A percentile compares a stretch with the other conserved stretches of the same genome.
Evolutionary conservation across 64 coral and sea anemone species (phyloP).

Genomic region (Montipora sp.): DNA sequence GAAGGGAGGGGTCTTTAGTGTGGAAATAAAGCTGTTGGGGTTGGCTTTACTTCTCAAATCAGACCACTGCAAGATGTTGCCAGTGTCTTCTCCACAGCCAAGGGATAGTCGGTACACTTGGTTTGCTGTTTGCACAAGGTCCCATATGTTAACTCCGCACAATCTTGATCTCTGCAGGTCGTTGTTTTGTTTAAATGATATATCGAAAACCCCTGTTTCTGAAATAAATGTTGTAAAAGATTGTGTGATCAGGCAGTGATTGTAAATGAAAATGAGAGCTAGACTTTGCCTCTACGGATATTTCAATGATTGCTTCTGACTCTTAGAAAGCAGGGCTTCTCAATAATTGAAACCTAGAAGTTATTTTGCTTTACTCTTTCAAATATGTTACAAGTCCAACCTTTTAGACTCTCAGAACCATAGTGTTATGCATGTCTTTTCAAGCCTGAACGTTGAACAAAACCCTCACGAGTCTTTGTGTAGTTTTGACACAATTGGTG

Average conservation of each 20-base stretch:
- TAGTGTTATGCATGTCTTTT: too few relatives aligned
- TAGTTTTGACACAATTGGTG: too few relatives aligned
- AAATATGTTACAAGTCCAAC: neutral
- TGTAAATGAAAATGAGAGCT: too few relatives aligned
- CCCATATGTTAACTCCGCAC: slow-evolving; percentile 18
- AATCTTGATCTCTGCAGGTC: neutral
- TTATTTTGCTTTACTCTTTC: neutral
- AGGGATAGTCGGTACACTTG: slow-evolving; percentile 13
- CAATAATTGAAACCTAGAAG: too few relatives aligned
- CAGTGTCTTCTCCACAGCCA: slow-evolving; percentile 17
- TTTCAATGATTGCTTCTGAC: too few relatives aligned
- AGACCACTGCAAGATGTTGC: slow-evolving; percentile 18
- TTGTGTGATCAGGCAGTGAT: too few relatives aligned
- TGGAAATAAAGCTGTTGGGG: neutral
- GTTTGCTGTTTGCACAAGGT: neutral
- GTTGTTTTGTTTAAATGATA: slow-evolving; percentile 5
- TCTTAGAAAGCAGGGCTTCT: too few relatives aligned
- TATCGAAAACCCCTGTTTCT: neutral
- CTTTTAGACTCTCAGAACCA: too few relatives aligned
- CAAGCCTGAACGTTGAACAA: too few relatives aligned
- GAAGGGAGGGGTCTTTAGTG: neutral
- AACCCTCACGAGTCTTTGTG: too few relatives aligned
- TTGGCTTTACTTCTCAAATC: neutral
- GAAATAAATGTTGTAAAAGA: neutral
- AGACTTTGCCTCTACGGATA: too few relatives aligned